Base-by-base conservation (phyloP, 2,888 invertebrate species). In the Aromia moschata region DNA sequence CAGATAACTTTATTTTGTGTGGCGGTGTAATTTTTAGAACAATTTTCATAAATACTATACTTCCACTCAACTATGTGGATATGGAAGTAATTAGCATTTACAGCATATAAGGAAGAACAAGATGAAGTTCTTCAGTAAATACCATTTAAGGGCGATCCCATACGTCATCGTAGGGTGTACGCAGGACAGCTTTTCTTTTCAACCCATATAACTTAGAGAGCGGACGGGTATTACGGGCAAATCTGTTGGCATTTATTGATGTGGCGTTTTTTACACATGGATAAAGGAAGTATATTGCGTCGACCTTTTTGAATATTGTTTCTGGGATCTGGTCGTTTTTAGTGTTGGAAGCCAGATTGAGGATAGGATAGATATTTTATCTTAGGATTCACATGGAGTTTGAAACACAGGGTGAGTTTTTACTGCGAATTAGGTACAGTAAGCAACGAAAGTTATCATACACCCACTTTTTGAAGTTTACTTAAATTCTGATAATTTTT, bases 301-400 rank as follows among this genome's bases (percentile, higher is more conserved):
- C 33, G 33, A 11, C 33, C 33, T 33, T 33, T n/a, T 33, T 33
- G 10, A 33, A 33, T 33, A 33, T 33, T 33, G 33, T 33, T 33
- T 33, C 11, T 33, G 11, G 33, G n/a, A 33, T 33, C n/a, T 33
- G n/a, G 5, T 3, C 33, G 11, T 25, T 25, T 25, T 25, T 25
- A 25, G 25, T 33, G 33, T 11, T 10, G 33, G 33, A 5, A 25
- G 25, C 4, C 25, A 25, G 25, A 25, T 25, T 3, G 7, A 25
- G 25, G 25, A 7, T 25, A n/a, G n/a, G n/a, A n/a, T n/a, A n/a
- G n/a, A n/a, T n/a, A n/a, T n/a, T n/a, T n/a, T n/a, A n/a, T n/a
- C n/a, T n/a, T n/a, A n/a, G n/a, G n/a, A n/a, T n/a, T n/a, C n/a
- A n/a, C n/a, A n/a, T n/a, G n/a, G n/a, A n/a, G n/a, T n/a, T n/a